phyloP scores from a whole-genome alignment of 1,140 invertebrate species.

The Drosophila kurseongensis region DNA sequence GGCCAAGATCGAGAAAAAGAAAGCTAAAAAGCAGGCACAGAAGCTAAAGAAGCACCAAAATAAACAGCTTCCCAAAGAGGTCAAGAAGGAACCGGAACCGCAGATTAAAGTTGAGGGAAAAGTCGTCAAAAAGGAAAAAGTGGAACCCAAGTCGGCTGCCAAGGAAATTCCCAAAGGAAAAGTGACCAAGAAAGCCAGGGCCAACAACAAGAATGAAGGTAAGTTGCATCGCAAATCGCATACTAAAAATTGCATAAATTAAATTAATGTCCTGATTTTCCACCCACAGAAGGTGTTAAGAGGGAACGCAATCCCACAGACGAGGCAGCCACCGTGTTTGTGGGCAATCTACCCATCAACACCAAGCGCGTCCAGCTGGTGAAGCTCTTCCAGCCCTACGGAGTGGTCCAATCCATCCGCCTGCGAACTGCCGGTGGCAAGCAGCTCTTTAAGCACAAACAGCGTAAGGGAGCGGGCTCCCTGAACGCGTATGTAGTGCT shows the following conservation, averaged over 20 bases:
- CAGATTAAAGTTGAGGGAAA: neutral
- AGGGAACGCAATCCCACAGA: slow-evolving; percentile 47
- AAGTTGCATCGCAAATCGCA: neutral
- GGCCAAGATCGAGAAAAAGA: slow-evolving; percentile 77
- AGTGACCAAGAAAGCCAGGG: slow-evolving; percentile 20
- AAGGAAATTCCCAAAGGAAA: slow-evolving; percentile 29
- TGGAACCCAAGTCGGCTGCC: neutral
- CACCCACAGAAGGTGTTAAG: slow-evolving; percentile 41
- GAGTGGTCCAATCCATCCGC: slow-evolving; percentile 58
- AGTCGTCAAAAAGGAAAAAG: slow-evolving; percentile 7
- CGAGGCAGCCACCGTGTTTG: slow-evolving; percentile 73
- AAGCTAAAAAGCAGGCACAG: slow-evolving; percentile 74
- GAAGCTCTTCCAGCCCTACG: slow-evolving; percentile 66
- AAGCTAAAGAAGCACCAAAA: slow-evolving; percentile 65
- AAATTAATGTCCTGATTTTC: neutral
- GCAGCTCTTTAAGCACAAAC: slow-evolving; percentile 68
- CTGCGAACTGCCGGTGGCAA: slow-evolving; percentile 74
- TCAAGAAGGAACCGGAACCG: slow-evolving; percentile 6
- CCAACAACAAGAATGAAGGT: slow-evolving; percentile 24
- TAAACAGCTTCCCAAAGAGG: slow-evolving; percentile 9
- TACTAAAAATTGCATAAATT: no score
- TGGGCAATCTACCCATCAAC: slow-evolving; percentile 80
- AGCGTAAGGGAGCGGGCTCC: slow-evolving; percentile 58
- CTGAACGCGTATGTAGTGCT: slow-evolving; percentile 80
- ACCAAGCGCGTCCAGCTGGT: slow-evolving; percentile 74